Conservation (phyloP, 2,113 vertebrate genomes). For the Tylochromis polylepis region DNA sequence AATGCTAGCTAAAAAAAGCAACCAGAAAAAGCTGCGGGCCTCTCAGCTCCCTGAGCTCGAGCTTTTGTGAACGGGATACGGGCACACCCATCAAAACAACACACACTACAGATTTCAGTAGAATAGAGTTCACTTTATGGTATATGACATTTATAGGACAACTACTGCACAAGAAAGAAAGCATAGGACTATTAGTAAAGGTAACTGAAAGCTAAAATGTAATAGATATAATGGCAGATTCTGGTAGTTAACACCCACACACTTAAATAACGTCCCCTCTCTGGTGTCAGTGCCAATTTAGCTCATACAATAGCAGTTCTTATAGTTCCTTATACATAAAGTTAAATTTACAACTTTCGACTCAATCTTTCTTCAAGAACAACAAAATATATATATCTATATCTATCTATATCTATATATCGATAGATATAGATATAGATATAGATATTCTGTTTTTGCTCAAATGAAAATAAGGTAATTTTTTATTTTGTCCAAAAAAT, state of each 20-base stretch:
- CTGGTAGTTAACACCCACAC: background rate
- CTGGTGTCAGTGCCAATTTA: background rate
- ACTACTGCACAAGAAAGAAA: background rate
- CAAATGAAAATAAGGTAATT: background rate
- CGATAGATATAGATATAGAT: too few relatives aligned
- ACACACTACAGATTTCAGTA: background rate
- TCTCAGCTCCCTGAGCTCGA: background rate
- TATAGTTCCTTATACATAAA: background rate
- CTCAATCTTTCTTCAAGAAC: background rate
- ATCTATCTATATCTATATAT: too few relatives aligned
- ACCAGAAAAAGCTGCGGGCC: background rate
- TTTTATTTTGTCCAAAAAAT: background rate
- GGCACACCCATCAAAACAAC: background rate
- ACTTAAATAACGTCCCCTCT: background rate
- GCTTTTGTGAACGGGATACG: background rate
- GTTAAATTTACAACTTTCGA: background rate
- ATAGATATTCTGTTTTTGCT: background rate
- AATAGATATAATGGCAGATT: background rate
- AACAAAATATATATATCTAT: too few relatives aligned
- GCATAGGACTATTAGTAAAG: rapidly evolving
- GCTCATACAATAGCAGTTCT: background rate
- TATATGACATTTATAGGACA: background rate
- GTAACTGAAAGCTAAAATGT: background rate
- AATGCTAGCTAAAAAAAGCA: rapidly evolving
- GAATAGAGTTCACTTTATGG: background rate